Evolutionary conservation across 2,888 invertebrate genomes (phyloP).

Genomic region (Tupiocoris notatus): DNA sequence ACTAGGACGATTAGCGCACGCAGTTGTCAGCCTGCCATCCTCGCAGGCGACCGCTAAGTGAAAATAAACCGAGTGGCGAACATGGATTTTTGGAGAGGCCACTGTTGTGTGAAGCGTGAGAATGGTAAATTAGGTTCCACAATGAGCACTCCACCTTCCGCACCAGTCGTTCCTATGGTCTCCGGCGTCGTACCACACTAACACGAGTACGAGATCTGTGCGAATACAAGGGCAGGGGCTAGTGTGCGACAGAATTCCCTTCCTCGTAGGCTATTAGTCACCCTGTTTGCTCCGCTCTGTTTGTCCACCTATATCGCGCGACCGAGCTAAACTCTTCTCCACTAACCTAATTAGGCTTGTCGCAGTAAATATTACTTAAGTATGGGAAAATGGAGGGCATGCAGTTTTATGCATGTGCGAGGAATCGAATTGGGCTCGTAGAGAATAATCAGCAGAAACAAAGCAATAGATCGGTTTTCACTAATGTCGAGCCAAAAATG

Average conservation of each 20-base stretch:
- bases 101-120: slow-evolving; percentile 14
- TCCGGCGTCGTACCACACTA: too few relatives aligned
- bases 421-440: background rate
- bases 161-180: too few relatives aligned
- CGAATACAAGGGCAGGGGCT: background rate
- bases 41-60: background rate
- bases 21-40: background rate
- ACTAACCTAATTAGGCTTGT: slow-evolving; percentile 32
- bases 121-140: slow-evolving; percentile 25
- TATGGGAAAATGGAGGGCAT: too few relatives aligned
- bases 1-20: background rate
- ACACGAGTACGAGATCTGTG: too few relatives aligned
- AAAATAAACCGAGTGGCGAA: slow-evolving; percentile 1
- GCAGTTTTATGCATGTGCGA: too few relatives aligned
- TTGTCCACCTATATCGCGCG: slow-evolving; percentile 34
- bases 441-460: background rate
- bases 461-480: too few relatives aligned
- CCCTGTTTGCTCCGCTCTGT: slow-evolving; percentile 34
- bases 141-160: slow-evolving; percentile 13
- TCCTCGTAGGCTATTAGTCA: slow-evolving; percentile 27
- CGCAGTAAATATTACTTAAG: slow-evolving; percentile 23
- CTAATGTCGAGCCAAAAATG: too few relatives aligned
- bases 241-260: background rate
- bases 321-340: slow-evolving; percentile 17
- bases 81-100: slow-evolving; percentile 14